Base-by-base conservation (phyloP, 2,113 vertebrate genomes). In the Apus apus region DNA sequence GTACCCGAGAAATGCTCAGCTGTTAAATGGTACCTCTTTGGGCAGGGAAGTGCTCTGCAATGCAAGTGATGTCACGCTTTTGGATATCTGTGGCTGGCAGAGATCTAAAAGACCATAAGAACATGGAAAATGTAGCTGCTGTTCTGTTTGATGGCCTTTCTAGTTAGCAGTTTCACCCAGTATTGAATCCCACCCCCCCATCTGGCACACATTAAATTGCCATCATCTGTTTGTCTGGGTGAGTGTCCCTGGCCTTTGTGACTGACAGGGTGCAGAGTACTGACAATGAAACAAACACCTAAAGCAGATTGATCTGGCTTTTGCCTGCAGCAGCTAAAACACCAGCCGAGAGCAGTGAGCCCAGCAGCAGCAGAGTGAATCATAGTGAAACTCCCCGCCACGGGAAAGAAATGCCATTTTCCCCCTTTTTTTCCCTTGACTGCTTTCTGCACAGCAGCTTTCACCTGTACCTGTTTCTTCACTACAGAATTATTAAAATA, bases 321-420 rank as follows among this genome's bases (percentile, higher is more conserved):
- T 94, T 94, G 78, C 93, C 94, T 94, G 73, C 68, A 97, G 95
- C 93, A 87, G 71, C 46, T 79, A 66, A 82, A 94, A 85, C n/a
- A 0, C 9, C 18, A 75, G 29, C 36, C 36, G 54, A 84, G 67
- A 71, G 56, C 71, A 62, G 27, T 71, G 64, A 96, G 79, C 80
- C 51, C 91, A 85, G 73, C 66, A 94, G 84, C 14, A 4, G 50
- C 51, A 38, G 53, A 54, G 34, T 56, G 85, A 89, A 91, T 94
- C 54, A 90, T 25, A 89, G 51, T 16, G 57, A 96, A 92, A 71
- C 54, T 90, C 84, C 22, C 45, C 16, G 27, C 56, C 25, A 51
- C 50, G 5, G 5, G 43, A 40, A 66, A 76, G 50, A 45, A 18
- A 88, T 38, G 53, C 1, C 1, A 2, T 26, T 84, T 74, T 78